Percentiles rank a stretch among this genome's conserved stretches.
phyloP scores from a whole-genome alignment of 53 echinoderm and acorn worm genomes.

The Holothuria leucospilota region DNA sequence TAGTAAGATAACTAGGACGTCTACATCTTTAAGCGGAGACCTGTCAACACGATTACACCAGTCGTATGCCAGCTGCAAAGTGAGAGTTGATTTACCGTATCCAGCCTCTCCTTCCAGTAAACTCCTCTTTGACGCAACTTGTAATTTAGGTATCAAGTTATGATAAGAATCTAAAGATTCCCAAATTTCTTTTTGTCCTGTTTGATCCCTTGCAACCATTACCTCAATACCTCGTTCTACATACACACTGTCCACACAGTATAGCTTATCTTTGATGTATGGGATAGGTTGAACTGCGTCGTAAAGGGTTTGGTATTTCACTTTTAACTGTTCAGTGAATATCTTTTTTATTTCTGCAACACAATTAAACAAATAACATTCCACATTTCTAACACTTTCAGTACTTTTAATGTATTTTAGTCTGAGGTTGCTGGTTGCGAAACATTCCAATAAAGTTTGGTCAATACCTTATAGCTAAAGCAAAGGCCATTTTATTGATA shows the following conservation, averaged over 20 bases:
- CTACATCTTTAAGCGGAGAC: conserved; percentile 17
- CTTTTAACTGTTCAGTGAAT: not conserved
- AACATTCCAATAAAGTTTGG: no score
- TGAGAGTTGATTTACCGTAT: conserved; percentile 23
- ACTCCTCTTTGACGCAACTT: not conserved
- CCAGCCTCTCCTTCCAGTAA: conserved; percentile 29
- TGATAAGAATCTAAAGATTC: conserved; percentile 5
- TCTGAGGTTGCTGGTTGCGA: no score
- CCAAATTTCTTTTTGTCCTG: not conserved
- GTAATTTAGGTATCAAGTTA: not conserved
- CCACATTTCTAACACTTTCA: no score
- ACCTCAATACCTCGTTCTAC: conserved; percentile 15
- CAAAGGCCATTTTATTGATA: no score
- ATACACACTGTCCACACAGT: not conserved
- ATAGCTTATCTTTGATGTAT: conserved; percentile 1
- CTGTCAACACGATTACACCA: conserved; percentile 13
- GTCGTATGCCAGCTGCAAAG: conserved; percentile 6
- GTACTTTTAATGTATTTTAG: no score
- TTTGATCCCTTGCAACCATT: not conserved
- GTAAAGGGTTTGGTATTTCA: not conserved
- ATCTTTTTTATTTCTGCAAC: no score
- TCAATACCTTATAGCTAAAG: no score
- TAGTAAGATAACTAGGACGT: not conserved
- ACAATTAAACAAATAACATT: no score
- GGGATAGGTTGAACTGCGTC: conserved; percentile 1